Base-by-base conservation (phyloP, 2,797 vertebrate species). In the Hoplostethus mediterraneus region DNA sequence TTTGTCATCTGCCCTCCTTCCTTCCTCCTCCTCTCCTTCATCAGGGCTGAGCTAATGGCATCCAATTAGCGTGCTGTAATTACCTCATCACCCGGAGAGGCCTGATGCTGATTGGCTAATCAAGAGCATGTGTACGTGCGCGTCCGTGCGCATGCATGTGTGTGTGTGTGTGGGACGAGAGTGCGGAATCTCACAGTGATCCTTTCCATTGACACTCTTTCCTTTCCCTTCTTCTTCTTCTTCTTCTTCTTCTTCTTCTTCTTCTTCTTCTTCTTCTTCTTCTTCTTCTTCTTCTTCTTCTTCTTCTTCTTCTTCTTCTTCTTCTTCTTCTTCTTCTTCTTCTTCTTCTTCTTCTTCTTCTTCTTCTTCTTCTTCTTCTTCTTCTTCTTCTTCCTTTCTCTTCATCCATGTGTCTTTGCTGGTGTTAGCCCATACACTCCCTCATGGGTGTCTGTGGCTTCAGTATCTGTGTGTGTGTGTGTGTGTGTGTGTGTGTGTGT, bases 21-120 rank as follows among this genome's bases (percentile, higher is more conserved):
- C 30, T 53, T 42, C 33, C 21, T 21, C 21, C 6, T 25, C 28
- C n/a, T 52, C 53, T 30, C 33, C 28, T 56, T 69, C 36, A 69
- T 60, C 17, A 7, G 36, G 55, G 58, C 66, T 86, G 75, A 86
- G 84, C 81, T 87, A 85, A 88, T 86, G 73, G 79, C 82, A 71
- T 79, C 71, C 75, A 87, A 90, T 91, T 91, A 88, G 80, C 79
- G 80, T 63, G 79, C 80, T 80, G 62, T 86, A 87, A 90, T 91
- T 75, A 84, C 77, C 66, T 81, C 71, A 66, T 84, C 82, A 75
- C 71, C 73, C 77, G 53, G 60, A 82, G 61, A 84, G 62, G 49
- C 60, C 67, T 38, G 65, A 79, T 71, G 63, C 69, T 83, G 74
- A 89, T 87, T 89, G 81, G 84, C 81, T 85, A 17, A 65, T 84